Conservation (phyloP, 1,140 invertebrate species). For the Ptiloglossa arizonensis region DNA sequence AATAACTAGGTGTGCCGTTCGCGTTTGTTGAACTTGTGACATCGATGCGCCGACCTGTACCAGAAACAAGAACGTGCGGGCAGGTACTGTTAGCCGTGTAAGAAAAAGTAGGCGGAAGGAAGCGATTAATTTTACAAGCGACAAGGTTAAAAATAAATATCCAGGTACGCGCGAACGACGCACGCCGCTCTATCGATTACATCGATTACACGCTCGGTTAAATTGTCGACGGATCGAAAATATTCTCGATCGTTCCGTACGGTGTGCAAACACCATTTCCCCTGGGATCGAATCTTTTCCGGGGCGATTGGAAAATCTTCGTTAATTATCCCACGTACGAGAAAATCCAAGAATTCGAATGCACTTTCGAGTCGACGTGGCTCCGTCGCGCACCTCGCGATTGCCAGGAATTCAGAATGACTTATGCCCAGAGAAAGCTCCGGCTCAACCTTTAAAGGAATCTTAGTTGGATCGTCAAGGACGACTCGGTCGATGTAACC, state of each 20-base stretch:
- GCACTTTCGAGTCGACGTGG: constrained; percentile 35
- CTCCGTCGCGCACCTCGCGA: neutral
- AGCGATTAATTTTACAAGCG: neutral
- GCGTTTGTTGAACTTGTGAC: constrained; percentile 45
- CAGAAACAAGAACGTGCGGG: constrained; percentile 36
- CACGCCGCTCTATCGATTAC: too few relatives aligned
- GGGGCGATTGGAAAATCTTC: neutral
- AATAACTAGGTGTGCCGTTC: constrained; percentile 27
- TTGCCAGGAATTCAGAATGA: constrained; percentile 57
- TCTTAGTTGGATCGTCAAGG: constrained; percentile 67
- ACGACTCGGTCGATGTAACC: constrained; percentile 62
- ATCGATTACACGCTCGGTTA: too few relatives aligned
- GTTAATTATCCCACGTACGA: constrained; percentile 18
- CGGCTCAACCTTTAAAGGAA: constrained; percentile 69
- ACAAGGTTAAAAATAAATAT: neutral
- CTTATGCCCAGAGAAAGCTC: constrained; percentile 64
- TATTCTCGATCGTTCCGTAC: neutral
- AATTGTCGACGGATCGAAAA: too few relatives aligned
- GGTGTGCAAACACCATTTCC: neutral
- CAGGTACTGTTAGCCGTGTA: constrained; percentile 46
- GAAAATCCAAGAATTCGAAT: constrained; percentile 19
- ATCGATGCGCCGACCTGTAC: constrained; percentile 34
- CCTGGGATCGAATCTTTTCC: neutral
- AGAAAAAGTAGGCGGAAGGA: neutral
- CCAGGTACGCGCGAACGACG: too few relatives aligned